These are phyloP conservation scores for Paralvinella palmiformis DNA, from an alignment of 1,140 invertebrate species.

Conservation along the genomic window DNA sequence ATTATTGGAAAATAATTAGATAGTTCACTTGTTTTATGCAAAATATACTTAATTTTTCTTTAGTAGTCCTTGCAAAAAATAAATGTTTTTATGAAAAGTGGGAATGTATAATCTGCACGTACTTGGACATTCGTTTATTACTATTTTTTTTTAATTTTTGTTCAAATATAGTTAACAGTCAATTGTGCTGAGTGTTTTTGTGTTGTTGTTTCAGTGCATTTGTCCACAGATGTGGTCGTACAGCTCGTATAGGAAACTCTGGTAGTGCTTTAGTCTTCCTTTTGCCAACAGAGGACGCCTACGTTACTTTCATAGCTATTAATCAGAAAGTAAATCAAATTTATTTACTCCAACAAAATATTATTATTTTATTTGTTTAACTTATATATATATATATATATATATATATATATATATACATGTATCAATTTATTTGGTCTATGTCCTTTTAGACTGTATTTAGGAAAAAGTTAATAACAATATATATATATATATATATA, in stretches of 20 bases:
- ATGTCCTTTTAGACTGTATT: slow-evolving; percentile 1
- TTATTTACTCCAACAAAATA: background rate
- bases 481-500: background rate
- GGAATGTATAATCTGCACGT: too few relatives aligned
- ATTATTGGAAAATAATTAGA: too few relatives aligned
- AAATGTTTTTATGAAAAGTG: too few relatives aligned
- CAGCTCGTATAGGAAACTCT: slow-evolving; percentile 80
- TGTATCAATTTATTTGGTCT: background rate
- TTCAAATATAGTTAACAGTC: too few relatives aligned
- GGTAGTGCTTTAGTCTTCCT: slow-evolving; percentile 85
- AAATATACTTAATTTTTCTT: too few relatives aligned
- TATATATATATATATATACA: background rate
- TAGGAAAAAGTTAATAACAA: background rate
- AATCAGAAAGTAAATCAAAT: slow-evolving; percentile 74
- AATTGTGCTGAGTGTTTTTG: too few relatives aligned
- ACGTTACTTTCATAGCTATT: slow-evolving; percentile 82
- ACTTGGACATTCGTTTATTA: too few relatives aligned
- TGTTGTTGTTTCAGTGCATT: slow-evolving; percentile 56
- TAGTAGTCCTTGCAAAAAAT: too few relatives aligned
- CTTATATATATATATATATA: background rate
- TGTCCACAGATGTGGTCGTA: slow-evolving; percentile 89
- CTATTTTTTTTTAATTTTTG: too few relatives aligned
- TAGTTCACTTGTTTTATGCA: too few relatives aligned
- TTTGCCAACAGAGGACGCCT: slow-evolving; percentile 78
- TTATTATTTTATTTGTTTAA: slow-evolving; percentile 2